A percentile compares a stretch with the other conserved stretches of the same genome.
These are phyloP conservation scores for Seira sanloemensis DNA, from an alignment of 2,888 invertebrate species.

Conservation along the genomic window DNA sequence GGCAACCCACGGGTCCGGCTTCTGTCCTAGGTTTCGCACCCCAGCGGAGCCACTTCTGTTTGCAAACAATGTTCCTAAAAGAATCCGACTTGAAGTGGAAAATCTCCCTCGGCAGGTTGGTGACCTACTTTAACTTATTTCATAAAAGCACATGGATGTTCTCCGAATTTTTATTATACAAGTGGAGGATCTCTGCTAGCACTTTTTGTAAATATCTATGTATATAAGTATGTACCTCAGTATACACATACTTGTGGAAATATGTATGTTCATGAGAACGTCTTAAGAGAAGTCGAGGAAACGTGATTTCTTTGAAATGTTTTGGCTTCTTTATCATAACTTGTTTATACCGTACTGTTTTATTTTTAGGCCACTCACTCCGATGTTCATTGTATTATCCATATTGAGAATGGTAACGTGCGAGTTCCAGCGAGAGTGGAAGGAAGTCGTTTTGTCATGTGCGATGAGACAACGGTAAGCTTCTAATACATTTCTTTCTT, in stretches of 20 bases:
- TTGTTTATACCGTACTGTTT: conserved; percentile 4
- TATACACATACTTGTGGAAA: too few species aligned
- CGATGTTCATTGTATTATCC: conserved; percentile 93
- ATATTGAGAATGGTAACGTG: conserved; percentile 93
- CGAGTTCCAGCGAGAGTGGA: conserved; percentile 91
- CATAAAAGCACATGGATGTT: too few species aligned
- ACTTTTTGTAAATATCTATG: background rate
- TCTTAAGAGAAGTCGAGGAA: background rate
- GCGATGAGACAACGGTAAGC: conserved; percentile 90
- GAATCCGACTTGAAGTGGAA: conserved; percentile 91
- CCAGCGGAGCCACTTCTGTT: conserved; percentile 86
- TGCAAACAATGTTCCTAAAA: conserved; percentile 92
- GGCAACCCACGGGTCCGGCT: conserved; percentile 80
- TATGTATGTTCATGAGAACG: too few species aligned
- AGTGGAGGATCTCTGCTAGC: background rate
- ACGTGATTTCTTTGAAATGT: background rate
- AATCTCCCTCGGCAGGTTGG: conserved; percentile 86
- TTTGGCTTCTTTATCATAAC: background rate
- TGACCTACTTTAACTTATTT: conserved; percentile 76
- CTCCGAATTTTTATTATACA: background rate
- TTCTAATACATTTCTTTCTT: background rate
- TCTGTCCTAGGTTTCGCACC: conserved; percentile 89
- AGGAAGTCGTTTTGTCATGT: conserved; percentile 86
- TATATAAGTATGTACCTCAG: background rate
- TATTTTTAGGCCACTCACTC: conserved; percentile 84